A percentile compares a stretch with the other conserved stretches of the same genome.
phyloP scores from a whole-genome alignment of 2,888 invertebrate genomes.

The Apamea monoglypha region DNA sequence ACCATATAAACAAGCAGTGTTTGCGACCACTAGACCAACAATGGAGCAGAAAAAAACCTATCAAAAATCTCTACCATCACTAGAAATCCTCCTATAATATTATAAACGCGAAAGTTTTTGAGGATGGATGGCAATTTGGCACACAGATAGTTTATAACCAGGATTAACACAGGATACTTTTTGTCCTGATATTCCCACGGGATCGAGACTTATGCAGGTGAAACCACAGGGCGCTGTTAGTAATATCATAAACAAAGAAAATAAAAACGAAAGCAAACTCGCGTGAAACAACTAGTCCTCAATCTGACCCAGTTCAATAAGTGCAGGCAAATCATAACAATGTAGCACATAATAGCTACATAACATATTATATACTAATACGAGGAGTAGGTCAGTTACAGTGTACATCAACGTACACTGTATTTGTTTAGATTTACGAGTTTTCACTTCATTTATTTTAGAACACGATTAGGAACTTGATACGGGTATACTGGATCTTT shows the following conservation, averaged over 20 bases:
- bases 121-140: no score
- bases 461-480: neutral
- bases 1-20: no score
- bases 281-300: neutral
- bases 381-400: conserved; percentile 45
- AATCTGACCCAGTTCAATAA: conserved; percentile 46
- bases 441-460: conserved; percentile 26
- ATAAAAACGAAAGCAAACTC: neutral
- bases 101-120: no score
- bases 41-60: no score
- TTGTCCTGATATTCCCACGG: no score
- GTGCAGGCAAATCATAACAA: conserved; percentile 38
- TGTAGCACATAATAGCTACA: conserved; percentile 34
- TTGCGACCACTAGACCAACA: no score
- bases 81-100: no score
- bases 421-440: conserved; percentile 25
- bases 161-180: no score
- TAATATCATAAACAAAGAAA: neutral
- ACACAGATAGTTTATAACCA: no score
- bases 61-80: no score
- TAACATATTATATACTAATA: conserved; percentile 26
- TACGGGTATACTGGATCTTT: neutral
- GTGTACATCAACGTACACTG: neutral
- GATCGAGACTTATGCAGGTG: no score
- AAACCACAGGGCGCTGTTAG: no score